These are phyloP conservation scores for Cyrtodaria siliqua DNA, from an alignment of 2,888 invertebrate genomes.

Conservation along the genomic window DNA sequence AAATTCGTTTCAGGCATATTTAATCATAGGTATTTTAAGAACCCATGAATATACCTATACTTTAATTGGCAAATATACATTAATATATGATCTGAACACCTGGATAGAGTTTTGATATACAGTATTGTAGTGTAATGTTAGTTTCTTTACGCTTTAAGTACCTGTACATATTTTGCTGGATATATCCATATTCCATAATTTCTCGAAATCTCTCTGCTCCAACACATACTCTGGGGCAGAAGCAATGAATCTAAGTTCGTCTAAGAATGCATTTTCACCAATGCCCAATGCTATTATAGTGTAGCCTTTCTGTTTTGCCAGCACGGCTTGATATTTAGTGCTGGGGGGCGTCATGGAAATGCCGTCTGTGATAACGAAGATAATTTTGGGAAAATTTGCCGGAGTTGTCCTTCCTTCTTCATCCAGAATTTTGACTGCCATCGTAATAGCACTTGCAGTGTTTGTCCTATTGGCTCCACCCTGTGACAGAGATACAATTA, in stretches of 20 bases:
- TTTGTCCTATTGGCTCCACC: constrained; percentile 28
- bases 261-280: background rate
- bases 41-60: too few relatives aligned
- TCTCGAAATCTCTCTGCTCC: background rate
- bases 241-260: constrained; percentile 18
- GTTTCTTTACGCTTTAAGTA: too few relatives aligned
- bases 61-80: too few relatives aligned
- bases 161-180: constrained; percentile 31
- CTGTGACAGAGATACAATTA: too few relatives aligned
- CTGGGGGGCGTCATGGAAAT: background rate
- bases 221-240: background rate
- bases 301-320: constrained; percentile 20
- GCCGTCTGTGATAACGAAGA: constrained; percentile 18
- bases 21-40: too few relatives aligned
- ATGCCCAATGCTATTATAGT: constrained; percentile 20
- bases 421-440: constrained; percentile 4
- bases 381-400: constrained; percentile 3
- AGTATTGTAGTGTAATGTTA: too few relatives aligned
- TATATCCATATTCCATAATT: constrained; percentile 10
- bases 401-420: background rate
- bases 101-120: too few relatives aligned
- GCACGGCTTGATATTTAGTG: constrained; percentile 13
- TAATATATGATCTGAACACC: too few relatives aligned
- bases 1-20: too few relatives aligned
- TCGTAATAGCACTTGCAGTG: constrained; percentile 38